A percentile compares a stretch with the other conserved stretches of the same genome.
Evolutionary conservation across 2,888 invertebrate genomes (phyloP).

Genomic region (Tuberolachnus salignus): DNA sequence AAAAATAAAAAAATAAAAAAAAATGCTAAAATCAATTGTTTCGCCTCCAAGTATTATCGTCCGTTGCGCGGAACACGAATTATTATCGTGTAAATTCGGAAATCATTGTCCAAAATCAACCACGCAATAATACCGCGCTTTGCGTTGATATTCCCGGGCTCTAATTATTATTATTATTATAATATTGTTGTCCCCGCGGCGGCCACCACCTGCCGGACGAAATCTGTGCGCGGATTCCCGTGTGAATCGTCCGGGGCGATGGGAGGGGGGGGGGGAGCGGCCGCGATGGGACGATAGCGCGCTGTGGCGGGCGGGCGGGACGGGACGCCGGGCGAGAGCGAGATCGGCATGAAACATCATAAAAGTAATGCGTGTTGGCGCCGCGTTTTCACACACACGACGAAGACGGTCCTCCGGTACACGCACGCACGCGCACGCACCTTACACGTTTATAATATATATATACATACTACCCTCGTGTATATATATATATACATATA

Average conservation of each 20-base stretch:
- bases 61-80: no score
- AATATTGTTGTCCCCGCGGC: no score
- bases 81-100: no score
- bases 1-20: no score
- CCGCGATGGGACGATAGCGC: background rate
- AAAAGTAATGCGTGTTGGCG: background rate
- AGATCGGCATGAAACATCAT: background rate
- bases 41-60: no score
- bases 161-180: no score
- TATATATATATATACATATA: no score
- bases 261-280: background rate
- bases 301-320: slow-evolving; percentile 3
- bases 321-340: background rate
- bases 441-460: background rate
- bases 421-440: background rate
- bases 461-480: slow-evolving; percentile 10
- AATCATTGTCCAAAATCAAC: no score
- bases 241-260: slow-evolving; percentile 23
- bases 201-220: slow-evolving; percentile 37
- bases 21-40: no score
- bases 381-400: slow-evolving; percentile 11
- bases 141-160: no score
- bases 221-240: slow-evolving; percentile 39
- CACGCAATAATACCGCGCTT: no score
- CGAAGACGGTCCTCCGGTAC: background rate